Base-by-base conservation (phyloP, 2,888 invertebrate genomes). In the Pterobdella sp. region DNA sequence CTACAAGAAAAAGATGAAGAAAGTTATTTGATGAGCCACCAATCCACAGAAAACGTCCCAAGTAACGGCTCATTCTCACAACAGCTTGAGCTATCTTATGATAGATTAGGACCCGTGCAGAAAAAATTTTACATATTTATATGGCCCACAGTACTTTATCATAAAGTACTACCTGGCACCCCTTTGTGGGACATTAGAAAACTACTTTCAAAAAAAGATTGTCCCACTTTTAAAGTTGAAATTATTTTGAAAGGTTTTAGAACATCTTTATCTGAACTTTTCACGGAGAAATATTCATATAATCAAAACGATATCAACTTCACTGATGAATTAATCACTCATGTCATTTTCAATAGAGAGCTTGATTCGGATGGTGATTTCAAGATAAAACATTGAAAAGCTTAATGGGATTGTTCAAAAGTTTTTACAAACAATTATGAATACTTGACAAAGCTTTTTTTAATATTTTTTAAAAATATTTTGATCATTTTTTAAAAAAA, bases 121-220 rank as follows among this genome's bases (percentile, higher is more conserved):
- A 32, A 66, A 3, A 66, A 32, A 34, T 66, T 66, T 32, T n/a
- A 34, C n/a, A 26, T 34, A n/a, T 66, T 66, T 32, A 32, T n/a
- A 4, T 68, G 68, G 68, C 42, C 68, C 4, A 68, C 26, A 7
- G 2, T n/a, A 4, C 31, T 68, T 4, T 68, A 37, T 29, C 26
- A 68, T 26, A 26, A 26, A n/a, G 35, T 68, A 7, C n/a, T 37
- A 29, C n/a, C 36, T 22, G 34, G 18, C 1, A 71, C 63, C 22
- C 35, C 71, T 14, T 36, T 71, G 63, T 71, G 71, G 71, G 26
- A 56, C 22, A 18, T 49, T 10, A 71, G 71, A 32, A 65, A 35
- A 31, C 3, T 22, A 18, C 14, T 65, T 14, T 29, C 7, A 4
- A 65, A 31, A 14, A 3, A 3, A 31, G 3, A 10, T 3, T 7